A percentile compares a stretch with the other conserved stretches of the same genome.
Conservation (phyloP, 2,113 vertebrate genomes). For the Neoarius graeffei region DNA sequence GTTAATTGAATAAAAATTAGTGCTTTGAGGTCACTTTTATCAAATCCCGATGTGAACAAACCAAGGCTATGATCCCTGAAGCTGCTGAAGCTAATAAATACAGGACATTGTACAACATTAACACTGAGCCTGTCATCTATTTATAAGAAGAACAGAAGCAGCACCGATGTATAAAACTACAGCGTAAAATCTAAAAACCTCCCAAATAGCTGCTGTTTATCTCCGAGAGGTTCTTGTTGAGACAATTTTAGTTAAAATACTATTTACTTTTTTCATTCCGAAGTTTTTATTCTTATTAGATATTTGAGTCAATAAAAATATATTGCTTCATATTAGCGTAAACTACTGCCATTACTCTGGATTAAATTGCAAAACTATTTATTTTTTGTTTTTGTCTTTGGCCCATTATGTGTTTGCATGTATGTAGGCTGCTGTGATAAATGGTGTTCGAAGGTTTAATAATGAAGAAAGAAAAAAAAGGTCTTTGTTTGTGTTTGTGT, state of each 20-base stretch:
- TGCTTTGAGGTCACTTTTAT: not conserved
- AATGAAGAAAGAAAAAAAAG: not conserved
- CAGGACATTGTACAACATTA: not conserved
- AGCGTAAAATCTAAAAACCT: not conserved
- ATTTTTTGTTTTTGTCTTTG: not conserved
- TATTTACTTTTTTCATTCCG: not conserved
- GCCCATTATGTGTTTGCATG: not conserved
- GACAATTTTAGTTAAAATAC: not conserved
- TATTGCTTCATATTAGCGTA: not conserved
- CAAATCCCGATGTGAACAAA: too few species aligned
- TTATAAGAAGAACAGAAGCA: not conserved
- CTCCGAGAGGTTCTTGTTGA: not conserved
- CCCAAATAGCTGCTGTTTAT: not conserved
- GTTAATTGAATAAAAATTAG: not conserved
- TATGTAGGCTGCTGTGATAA: not conserved
- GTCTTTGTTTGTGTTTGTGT: constrained; percentile 10
- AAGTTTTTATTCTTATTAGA: not conserved
- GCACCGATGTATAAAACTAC: not conserved
- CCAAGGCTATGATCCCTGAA: too few species aligned
- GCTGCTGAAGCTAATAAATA: not conserved
- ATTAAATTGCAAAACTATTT: not conserved
- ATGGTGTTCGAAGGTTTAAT: not conserved
- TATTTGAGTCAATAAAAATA: not conserved
- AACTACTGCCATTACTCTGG: not conserved
- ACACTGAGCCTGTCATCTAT: not conserved